Evolutionary conservation across 2,888 invertebrate genomes (phyloP).

Genomic region (Eilema griseolum): DNA sequence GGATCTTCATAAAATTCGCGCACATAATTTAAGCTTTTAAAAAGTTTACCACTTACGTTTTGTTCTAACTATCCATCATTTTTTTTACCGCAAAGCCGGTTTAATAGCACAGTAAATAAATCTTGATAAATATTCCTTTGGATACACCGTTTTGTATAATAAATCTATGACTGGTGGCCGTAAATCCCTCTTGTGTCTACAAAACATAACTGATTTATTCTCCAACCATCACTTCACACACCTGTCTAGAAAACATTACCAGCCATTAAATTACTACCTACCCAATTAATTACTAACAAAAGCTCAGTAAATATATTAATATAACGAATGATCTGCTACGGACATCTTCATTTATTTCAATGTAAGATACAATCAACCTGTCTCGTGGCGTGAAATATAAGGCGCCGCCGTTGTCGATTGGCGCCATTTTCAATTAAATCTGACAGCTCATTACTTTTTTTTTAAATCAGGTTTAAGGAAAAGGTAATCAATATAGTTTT

Average conservation of each 20-base stretch:
- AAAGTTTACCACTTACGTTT: background rate
- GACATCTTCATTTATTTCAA: slow-evolving; percentile 46
- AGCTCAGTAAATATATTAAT: slow-evolving; percentile 21
- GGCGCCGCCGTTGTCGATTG: slow-evolving; percentile 17
- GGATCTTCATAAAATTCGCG: no score
- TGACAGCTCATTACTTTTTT: slow-evolving; percentile 21
- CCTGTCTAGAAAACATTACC: slow-evolving; percentile 13
- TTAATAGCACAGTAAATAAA: background rate
- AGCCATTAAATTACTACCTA: slow-evolving; percentile 10
- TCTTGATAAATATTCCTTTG: background rate
- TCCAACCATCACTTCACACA: slow-evolving; percentile 2
- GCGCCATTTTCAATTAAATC: slow-evolving; percentile 34
- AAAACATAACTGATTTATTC: background rate
- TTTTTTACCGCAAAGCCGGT: background rate
- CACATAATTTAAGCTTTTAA: no score
- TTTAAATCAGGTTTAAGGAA: slow-evolving; percentile 1
- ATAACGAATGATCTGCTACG: slow-evolving; percentile 25
- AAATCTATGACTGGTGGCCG: background rate
- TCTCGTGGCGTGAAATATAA: slow-evolving; percentile 20
- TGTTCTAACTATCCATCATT: background rate
- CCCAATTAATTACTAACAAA: slow-evolving; percentile 24
- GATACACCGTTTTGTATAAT: background rate
- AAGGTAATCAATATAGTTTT: background rate
- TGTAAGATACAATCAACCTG: slow-evolving; percentile 38
- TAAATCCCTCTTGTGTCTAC: slow-evolving; percentile 1